Conservation (phyloP, 1,140 invertebrate genomes). For the Hylaeus volcanicus region DNA sequence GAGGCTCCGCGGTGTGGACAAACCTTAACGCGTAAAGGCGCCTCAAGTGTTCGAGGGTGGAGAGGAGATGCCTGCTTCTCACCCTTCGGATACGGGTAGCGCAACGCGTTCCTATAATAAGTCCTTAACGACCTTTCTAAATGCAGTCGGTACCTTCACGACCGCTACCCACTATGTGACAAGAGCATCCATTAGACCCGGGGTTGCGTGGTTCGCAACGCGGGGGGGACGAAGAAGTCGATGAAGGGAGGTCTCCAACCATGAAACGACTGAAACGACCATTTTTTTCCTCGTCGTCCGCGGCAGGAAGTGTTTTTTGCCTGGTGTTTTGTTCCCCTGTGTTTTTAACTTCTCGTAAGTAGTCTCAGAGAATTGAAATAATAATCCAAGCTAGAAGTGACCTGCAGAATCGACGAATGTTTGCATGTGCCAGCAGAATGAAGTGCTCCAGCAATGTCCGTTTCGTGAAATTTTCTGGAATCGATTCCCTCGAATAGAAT, state of each 20-base stretch:
- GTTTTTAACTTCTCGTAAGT: slow-evolving; percentile 18
- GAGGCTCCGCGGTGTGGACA: neutral
- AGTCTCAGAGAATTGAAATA: slow-evolving; percentile 8
- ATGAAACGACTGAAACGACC: slow-evolving; percentile 26
- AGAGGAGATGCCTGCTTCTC: slow-evolving; percentile 52
- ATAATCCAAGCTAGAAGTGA: neutral
- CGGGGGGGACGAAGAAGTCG: slow-evolving; percentile 25
- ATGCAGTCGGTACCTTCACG: slow-evolving; percentile 55
- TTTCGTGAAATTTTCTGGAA: too few relatives aligned
- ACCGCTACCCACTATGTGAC: slow-evolving; percentile 46
- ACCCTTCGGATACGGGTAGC: slow-evolving; percentile 59
- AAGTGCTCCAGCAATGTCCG: too few relatives aligned
- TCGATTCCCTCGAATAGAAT: too few relatives aligned
- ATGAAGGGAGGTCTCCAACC: slow-evolving; percentile 15
- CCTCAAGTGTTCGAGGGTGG: slow-evolving; percentile 49
- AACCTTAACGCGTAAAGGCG: slow-evolving; percentile 24
- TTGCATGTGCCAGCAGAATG: too few relatives aligned
- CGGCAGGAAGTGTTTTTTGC: slow-evolving; percentile 12
- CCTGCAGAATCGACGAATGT: neutral
- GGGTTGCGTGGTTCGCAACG: slow-evolving; percentile 39
- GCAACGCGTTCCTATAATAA: slow-evolving; percentile 56
- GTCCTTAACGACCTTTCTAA: slow-evolving; percentile 66
- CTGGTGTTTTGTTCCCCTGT: neutral
- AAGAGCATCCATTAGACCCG: slow-evolving; percentile 53
- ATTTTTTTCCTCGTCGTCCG: slow-evolving; percentile 1